Evolutionary conservation across 2,113 vertebrate species (phyloP), one percentile per base, ranked within the genome.

Genomic region (Atrichornis clamosus): DNA sequence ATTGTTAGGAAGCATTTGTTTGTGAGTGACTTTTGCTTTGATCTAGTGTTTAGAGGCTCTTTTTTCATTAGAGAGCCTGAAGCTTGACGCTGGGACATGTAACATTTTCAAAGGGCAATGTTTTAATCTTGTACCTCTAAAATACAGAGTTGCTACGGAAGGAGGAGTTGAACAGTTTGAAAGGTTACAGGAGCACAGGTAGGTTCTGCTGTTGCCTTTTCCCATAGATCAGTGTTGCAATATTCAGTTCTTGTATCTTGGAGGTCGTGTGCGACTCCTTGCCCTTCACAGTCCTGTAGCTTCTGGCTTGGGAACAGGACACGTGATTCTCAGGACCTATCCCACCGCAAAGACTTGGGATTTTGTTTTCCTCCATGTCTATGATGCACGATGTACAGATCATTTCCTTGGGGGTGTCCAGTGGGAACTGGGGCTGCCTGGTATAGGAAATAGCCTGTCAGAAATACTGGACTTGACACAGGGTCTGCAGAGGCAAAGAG

Each of bases 351-450:
- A 77, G 26, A 27, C 15, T 32, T 67, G 24, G 33, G 35, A 10
- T 44, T 77, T 89, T 56, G 46, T 76, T 88, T 79, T 56, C 17
- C 24, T 93, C 22, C 5, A 14, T 11, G 49, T 11, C 24, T 55
- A 5, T 50, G 17, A 21, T 0, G 0, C 44, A 37, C 0, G 0
- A 33, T 63, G 12, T 70, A 67, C 39, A 52, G 30, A 26, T 67
- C 0, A 2, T 58, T 64, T 79, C 58, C 6, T 26, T 76, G 30
- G 52, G 35, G 13, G 0, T 84, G 33, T 78, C 49, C 32, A 30
- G 22, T 12, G 35, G 9, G 50, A 55, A 37, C 32, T 35, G 28
- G 4, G n/a, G 9, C 39, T 62, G 33, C 35, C 42, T 50, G 15
- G 6, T n/a, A 7, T 39, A n/a, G 59, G 35, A 65, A 41, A 20